These are phyloP conservation scores for Drosophila kanapiae DNA, from an alignment of 1,140 invertebrate species.

Conservation along the genomic window DNA sequence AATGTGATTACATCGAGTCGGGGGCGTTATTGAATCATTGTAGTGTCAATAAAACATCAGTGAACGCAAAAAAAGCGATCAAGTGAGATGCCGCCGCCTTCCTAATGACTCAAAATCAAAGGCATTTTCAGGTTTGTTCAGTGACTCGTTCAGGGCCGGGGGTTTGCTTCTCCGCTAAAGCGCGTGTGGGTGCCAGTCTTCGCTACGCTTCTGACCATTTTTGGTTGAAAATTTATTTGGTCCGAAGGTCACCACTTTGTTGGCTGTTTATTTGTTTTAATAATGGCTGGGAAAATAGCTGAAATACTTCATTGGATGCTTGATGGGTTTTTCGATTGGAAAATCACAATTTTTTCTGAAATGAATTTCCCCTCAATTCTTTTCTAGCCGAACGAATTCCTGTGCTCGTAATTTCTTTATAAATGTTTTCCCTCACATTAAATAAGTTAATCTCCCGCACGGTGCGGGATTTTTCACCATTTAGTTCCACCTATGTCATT, in stretches of 20 bases:
- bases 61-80: conserved; percentile 27
- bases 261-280: conserved; percentile 16
- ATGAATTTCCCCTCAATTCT: conserved; percentile 6
- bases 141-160: conserved; percentile 54
- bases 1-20: conserved; percentile 66
- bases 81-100: conserved; percentile 38
- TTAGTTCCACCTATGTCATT: conserved; percentile 65
- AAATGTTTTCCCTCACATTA: conserved; percentile 46
- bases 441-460: conserved; percentile 60
- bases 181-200: conserved; percentile 54
- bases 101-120: conserved; percentile 36
- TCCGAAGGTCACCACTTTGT: conserved; percentile 9
- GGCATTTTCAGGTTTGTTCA: conserved; percentile 16
- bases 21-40: conserved; percentile 39
- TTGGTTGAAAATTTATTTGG: conserved; percentile 34
- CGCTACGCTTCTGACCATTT: conserved; percentile 36
- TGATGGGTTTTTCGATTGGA: neutral
- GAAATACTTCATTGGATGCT: neutral
- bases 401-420: conserved; percentile 34
- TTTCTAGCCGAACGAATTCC: conserved; percentile 20
- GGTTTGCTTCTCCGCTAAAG: conserved; percentile 38
- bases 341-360: conserved; percentile 19
- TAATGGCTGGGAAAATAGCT: conserved; percentile 1
- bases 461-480: conserved; percentile 43
- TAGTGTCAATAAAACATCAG: conserved; percentile 35